These are phyloP conservation scores for Halyomorpha halys DNA, from an alignment of 1,140 invertebrate genomes.

Conservation along the genomic window DNA sequence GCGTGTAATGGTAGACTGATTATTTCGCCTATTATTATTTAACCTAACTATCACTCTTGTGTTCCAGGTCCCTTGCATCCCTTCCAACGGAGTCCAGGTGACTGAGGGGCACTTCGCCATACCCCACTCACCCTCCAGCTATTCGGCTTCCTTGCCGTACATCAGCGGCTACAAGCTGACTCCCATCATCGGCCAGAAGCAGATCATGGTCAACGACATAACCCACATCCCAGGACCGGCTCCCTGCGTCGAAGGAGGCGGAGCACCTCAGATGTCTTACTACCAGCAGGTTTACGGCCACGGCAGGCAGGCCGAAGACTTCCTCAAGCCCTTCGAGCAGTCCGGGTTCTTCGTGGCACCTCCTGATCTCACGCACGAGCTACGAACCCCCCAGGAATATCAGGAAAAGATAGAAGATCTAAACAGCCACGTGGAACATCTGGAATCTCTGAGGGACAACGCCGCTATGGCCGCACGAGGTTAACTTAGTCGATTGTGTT, in stretches of 20 bases:
- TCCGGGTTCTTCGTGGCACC: neutral
- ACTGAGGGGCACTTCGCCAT: neutral
- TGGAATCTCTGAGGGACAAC: conserved; percentile 1
- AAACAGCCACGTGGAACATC: neutral
- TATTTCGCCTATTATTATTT: no score
- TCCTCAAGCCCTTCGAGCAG: conserved; percentile 4
- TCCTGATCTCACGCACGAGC: neutral
- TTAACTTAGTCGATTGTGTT: no score
- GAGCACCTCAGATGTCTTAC: neutral
- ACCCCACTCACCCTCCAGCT: neutral
- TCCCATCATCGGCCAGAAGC: conserved; percentile 15
- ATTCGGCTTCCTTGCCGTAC: conserved; percentile 1
- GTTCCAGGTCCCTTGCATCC: no score
- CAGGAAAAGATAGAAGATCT: neutral
- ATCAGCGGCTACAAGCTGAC: conserved; percentile 20
- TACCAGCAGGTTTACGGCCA: conserved; percentile 1
- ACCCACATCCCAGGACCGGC: neutral
- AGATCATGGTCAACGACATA: conserved; percentile 15
- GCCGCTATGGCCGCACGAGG: neutral
- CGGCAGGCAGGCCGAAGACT: conserved; percentile 1
- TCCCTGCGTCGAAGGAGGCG: neutral
- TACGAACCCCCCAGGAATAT: neutral
- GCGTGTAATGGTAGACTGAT: no score
- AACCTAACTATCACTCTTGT: no score
- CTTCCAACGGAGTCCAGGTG: neutral